Base-by-base conservation (phyloP, 2,888 invertebrate genomes). In the Eilema depressum region DNA sequence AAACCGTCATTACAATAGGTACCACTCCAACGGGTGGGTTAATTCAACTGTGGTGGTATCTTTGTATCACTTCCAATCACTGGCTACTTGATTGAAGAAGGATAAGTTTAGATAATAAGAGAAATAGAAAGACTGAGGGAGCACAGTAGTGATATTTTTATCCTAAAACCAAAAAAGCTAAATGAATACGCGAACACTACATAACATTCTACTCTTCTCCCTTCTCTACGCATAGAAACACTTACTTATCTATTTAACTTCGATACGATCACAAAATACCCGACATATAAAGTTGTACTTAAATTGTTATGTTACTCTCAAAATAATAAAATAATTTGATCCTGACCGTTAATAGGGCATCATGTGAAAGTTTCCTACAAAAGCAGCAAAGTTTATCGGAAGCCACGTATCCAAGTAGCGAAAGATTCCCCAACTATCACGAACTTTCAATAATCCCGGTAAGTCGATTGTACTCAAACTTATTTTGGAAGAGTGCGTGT, bases 401-500 rank as follows among this genome's bases (percentile, higher is more conserved):
- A 90, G 84, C 88, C 90, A 92, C 91, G 89, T 91, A 91, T 89
- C 87, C 78, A 86, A 91, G 85, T 85, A 79, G 84, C 80, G 79
- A 89, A 92, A 92, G 91, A 93, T 92, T 91, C 79, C 78, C 84
- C 68, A 91, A 93, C 92, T 93, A 92, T 89, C 85, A 81, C 83
- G 81, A 92, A 92, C 89, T 92, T 89, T 85, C 89, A 88, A 92
- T 92, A 93, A 93, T 91, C 91, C 87, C 82, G 71, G 83, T 88
- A 88, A 92, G 89, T 89, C 92, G 84, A 91, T 92, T 90, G 90
- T 92, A 88, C 88, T 83, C 70, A 80, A 87, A 86, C 80, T 88
- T 88, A 83, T 85, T 86, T 81, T 70, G 75, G 74, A 84, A 83
- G 83, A 80, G 77, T 82, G 80, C 69, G 75, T 79, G 75, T 81